Evolutionary conservation across 2,113 vertebrate genomes (phyloP).

Genomic region (Gnathochromis pfefferi): DNA sequence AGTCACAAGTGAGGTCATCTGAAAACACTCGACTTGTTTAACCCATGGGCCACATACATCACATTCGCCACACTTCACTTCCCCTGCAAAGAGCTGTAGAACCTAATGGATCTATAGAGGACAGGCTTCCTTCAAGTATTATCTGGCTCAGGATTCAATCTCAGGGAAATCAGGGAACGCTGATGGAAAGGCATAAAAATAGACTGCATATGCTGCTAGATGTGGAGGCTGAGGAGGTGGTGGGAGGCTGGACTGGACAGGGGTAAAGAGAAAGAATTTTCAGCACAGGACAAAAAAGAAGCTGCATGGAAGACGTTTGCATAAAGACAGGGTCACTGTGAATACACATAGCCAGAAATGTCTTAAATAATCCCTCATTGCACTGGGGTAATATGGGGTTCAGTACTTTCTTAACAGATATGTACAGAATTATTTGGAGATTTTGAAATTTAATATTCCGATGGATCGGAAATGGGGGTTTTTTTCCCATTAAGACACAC

Average conservation of each 20-base stretch:
- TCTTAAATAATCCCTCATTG: not conserved
- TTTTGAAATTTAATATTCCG: not conserved
- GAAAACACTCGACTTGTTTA: constrained; percentile 11
- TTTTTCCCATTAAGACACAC: not conserved
- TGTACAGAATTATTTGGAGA: not conserved
- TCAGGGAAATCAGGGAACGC: constrained; percentile 17
- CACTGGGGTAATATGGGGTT: not conserved
- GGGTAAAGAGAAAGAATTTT: not conserved
- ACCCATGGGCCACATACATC: constrained; percentile 3
- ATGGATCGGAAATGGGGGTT: accelerated
- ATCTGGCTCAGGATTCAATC: constrained; percentile 35
- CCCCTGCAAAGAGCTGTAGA: constrained; percentile 29
- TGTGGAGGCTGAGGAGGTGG: not conserved
- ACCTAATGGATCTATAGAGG: constrained; percentile 44
- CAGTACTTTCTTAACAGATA: not conserved
- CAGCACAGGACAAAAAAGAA: not conserved
- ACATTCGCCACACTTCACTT: constrained; percentile 39
- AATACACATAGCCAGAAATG: not conserved
- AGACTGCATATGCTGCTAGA: constrained; percentile 6
- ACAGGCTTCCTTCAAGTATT: constrained; percentile 14
- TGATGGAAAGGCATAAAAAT: constrained; percentile 41
- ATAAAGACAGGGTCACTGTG: not conserved
- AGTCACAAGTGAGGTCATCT: constrained; percentile 7
- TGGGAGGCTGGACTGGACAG: not conserved
- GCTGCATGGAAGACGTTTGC: not conserved